phyloP scores from a whole-genome alignment of 2,113 vertebrate genomes.

The Megaptera novaeangliae region DNA sequence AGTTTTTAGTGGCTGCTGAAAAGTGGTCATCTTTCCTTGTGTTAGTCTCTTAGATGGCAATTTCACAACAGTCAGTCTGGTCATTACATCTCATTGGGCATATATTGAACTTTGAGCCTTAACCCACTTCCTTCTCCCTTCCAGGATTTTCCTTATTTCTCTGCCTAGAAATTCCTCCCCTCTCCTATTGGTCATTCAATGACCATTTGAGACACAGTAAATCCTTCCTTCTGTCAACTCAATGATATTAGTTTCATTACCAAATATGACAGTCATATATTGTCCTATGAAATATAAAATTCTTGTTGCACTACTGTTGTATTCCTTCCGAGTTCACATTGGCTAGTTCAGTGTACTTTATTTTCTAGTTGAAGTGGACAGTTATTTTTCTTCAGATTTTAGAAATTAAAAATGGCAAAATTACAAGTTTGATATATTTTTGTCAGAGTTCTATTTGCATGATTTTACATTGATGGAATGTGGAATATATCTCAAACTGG shows the following conservation, averaged over 20 bases:
- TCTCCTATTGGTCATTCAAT: not conserved
- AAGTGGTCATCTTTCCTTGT: not conserved
- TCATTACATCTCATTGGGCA: not conserved
- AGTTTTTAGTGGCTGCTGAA: not conserved
- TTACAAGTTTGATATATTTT: not conserved
- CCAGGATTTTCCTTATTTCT: not conserved
- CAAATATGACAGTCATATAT: not conserved
- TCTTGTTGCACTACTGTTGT: too few species aligned
- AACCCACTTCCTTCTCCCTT: not conserved
- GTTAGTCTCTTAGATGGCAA: not conserved
- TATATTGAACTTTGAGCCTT: not conserved
- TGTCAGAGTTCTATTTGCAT: not conserved
- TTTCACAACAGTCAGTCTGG: not conserved
- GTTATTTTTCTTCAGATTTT: not conserved
- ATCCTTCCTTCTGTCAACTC: not conserved
- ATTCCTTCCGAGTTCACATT: not conserved
- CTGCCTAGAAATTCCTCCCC: not conserved
- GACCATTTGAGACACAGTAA: not conserved
- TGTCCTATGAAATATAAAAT: not conserved
- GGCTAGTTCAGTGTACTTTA: not conserved
- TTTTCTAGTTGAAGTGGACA: not conserved
- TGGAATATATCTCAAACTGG: not conserved
- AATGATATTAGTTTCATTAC: not conserved
- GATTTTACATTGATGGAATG: not conserved
- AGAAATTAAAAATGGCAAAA: not conserved